Evolutionary conservation across 2,797 vertebrate species (phyloP), one percentile per base, ranked within the genome.

Genomic region (Enteromius anoplus): DNA sequence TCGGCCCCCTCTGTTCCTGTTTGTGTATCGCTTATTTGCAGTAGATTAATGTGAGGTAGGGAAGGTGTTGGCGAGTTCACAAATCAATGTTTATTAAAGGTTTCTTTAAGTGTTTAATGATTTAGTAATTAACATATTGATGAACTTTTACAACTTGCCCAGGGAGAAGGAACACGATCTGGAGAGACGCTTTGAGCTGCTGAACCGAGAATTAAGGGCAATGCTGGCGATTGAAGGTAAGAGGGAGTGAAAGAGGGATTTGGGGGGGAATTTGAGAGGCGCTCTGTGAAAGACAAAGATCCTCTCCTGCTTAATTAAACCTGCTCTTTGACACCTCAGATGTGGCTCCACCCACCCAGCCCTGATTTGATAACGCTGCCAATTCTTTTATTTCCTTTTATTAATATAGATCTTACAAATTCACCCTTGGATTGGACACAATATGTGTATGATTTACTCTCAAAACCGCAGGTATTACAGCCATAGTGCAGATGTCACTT

Each of bases 81-180:
- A 94, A 97, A 98, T 99, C 98, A 89, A 98, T 99, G 95, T 95
- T 95, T 96, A 94, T 96, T 98, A 96, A 96, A 96, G 96, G 95
- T 96, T 97, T 95, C 96, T 97, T 96, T 96, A 97, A 98, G 96
- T 94, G 95, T 96, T 96, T 99, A 99, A 99, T 99, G 97, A 99
- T 99, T 98, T 97, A 96, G 96, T 97, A 94, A 99, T 99, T 99
- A 99, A 96, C 97, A 98, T 99, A 99, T 99, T 98, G 97, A 99
- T 98, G 97, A 97, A 97, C 96, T 97, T 97, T 97, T 94, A 89
- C 92, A 94, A 95, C 96, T 96, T 95, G 96, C 94, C 89, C 96
- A 99, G 98, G 97, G 98, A 99, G 96, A 99, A 98, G 91, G 98
- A 99, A 92, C 97, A 99, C 80, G 98, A 99, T 96, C 96, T 99